Evolutionary conservation across 2,113 vertebrate genomes (phyloP).

Genomic region (Cyanocitta stelleri): DNA sequence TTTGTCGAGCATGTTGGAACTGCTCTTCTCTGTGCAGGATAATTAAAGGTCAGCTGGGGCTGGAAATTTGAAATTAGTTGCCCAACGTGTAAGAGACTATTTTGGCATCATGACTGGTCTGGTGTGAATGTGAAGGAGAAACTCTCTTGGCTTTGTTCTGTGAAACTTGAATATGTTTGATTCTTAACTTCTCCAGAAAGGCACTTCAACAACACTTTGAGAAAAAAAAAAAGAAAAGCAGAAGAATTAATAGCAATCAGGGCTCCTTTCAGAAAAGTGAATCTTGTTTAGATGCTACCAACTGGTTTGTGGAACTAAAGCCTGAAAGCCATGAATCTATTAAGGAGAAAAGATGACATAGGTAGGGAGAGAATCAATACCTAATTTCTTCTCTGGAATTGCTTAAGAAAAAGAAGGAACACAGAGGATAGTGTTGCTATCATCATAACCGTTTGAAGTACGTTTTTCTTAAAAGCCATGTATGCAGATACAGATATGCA

Average conservation of each 20-base stretch:
- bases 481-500: background rate
- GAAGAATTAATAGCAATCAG: conserved; percentile 28
- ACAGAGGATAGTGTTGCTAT: background rate
- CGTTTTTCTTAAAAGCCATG: background rate
- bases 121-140: background rate
- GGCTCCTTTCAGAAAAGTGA: conserved; percentile 21
- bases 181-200: background rate
- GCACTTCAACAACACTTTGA: background rate
- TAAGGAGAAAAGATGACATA: conserved; percentile 28
- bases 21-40: background rate
- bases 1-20: background rate
- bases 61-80: background rate
- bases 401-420: conserved; percentile 26
- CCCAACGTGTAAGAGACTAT: background rate
- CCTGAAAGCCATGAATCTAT: conserved; percentile 30
- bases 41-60: background rate
- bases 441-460: background rate
- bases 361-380: conserved; percentile 41
- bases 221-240: background rate
- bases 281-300: conserved; percentile 40
- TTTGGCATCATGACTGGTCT: background rate
- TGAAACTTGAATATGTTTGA: background rate
- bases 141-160: background rate
- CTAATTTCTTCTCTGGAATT: conserved; percentile 54
- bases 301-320: conserved; percentile 25